Conservation (phyloP, 2,888 invertebrate genomes). For the Diogma glabrata region DNA sequence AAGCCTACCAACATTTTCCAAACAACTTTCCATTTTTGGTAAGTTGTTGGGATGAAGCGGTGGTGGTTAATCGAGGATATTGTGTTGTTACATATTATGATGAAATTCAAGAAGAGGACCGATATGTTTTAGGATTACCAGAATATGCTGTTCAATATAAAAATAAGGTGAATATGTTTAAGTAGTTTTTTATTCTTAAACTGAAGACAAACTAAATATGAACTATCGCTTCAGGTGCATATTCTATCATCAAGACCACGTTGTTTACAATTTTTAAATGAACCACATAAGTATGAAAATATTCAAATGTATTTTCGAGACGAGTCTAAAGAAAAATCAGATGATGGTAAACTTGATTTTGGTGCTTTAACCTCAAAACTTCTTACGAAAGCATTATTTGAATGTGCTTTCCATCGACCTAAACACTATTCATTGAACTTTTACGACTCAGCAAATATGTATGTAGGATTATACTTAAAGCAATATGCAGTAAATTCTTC, state of each 20-base stretch:
- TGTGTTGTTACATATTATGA: background rate
- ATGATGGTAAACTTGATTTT: constrained; percentile 3
- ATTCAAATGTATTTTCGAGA: background rate
- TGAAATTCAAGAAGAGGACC: no score
- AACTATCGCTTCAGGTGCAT: background rate
- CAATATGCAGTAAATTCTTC: no score
- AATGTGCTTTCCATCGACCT: constrained; percentile 1
- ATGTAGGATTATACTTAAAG: background rate
- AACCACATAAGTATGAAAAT: background rate
- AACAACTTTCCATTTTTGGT: background rate
- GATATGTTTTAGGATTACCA: background rate
- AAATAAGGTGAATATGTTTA: background rate
- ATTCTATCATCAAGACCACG: background rate
- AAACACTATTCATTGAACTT: background rate
- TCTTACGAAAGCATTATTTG: background rate
- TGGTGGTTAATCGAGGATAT: background rate
- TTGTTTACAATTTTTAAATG: background rate
- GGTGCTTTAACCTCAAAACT: background rate
- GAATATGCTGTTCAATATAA: background rate
- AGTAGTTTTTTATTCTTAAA: background rate
- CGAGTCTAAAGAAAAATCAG: background rate
- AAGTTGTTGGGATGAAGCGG: background rate
- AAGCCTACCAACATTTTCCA: no score
- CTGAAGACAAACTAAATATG: background rate
- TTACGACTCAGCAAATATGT: background rate